Evolutionary conservation across 2,113 vertebrate species (phyloP), one percentile per base, ranked within the genome.

Genomic region (Camelus bactrianus): DNA sequence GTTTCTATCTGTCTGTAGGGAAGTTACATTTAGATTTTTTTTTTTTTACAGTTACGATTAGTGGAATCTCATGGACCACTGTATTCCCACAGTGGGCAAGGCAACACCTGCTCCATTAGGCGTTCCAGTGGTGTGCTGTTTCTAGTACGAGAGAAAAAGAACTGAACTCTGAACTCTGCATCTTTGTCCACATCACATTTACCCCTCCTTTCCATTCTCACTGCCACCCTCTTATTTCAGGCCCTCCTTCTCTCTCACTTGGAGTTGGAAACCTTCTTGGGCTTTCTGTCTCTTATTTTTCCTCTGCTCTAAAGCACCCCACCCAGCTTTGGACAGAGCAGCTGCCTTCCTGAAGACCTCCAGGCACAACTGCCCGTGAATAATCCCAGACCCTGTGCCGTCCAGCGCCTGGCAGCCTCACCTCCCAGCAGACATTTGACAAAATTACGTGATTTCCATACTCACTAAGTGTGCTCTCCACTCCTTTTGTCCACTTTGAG

Each of bases 151-250:
- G 19, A 60, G 17, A 54, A 58, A 54, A 30, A 24, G 70, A 92
- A 77, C 19, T 19, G 13, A 91, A 26, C 24, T 35, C 69, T 12
- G 0, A n/a, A 28, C 5, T 54, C 50, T 13, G n/a, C n/a, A 8
- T 26, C 22, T 38, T 54, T 62, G 42, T 87, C 32, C 62, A 38
- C 1, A n/a, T 91, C 73, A 91, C 67, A 93, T 88, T 77, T 95
- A 85, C 56, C 73, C 72, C 89, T 95, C 65, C 84, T 91, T 73
- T 96, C 35, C 62, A 8, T 85, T 75, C 89, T 94, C 46, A 28
- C 76, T 89, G 46, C 32, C 87, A 32, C 42, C 76, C 52, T 89
- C 81, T 80, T 89, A 26, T 83, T 85, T 87, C 30, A 60, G 7
- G 46, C 42, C 77, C 2, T 26, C 79, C 46, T 75, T 72, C 58